Evolutionary conservation across 2,797 vertebrate species (phyloP).

Genomic region (Sebastolobus alascanus): DNA sequence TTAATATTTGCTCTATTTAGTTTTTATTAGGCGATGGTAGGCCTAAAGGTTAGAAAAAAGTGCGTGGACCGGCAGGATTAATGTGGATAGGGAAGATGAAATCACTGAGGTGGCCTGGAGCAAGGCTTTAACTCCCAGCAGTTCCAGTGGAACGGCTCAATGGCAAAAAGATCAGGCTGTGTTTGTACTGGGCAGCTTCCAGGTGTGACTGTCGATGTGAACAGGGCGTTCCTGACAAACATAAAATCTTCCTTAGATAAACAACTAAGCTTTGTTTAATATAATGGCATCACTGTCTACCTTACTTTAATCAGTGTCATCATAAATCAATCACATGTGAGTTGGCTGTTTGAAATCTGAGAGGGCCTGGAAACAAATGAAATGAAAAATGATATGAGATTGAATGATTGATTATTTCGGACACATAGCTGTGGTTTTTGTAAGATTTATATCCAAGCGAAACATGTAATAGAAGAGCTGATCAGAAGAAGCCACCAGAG

Average conservation of each 20-base stretch:
- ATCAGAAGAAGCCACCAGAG: not conserved
- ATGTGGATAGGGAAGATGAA: not conserved
- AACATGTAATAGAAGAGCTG: not conserved
- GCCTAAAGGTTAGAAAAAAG: not conserved
- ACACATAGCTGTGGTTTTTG: no score
- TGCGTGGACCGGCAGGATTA: rapidly evolving
- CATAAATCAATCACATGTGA: rapidly evolving
- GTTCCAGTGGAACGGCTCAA: not conserved
- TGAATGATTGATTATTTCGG: not conserved
- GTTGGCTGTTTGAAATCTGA: not conserved
- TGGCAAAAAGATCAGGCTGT: not conserved
- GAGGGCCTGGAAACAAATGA: not conserved
- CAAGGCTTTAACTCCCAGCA: not conserved
- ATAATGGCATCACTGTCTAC: not conserved
- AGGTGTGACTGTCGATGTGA: not conserved
- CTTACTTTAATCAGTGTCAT: not conserved
- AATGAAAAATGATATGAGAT: not conserved
- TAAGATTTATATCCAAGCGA: not conserved
- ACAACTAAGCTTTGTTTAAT: not conserved
- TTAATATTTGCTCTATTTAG: not conserved
- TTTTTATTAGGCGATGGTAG: rapidly evolving
- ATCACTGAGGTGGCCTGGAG: not conserved
- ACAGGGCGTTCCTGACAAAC: not conserved
- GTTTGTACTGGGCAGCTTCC: not conserved
- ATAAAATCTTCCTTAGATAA: not conserved